Evolutionary conservation across 2,113 vertebrate genomes (phyloP).

Genomic region (Eolophus roseicapilla): DNA sequence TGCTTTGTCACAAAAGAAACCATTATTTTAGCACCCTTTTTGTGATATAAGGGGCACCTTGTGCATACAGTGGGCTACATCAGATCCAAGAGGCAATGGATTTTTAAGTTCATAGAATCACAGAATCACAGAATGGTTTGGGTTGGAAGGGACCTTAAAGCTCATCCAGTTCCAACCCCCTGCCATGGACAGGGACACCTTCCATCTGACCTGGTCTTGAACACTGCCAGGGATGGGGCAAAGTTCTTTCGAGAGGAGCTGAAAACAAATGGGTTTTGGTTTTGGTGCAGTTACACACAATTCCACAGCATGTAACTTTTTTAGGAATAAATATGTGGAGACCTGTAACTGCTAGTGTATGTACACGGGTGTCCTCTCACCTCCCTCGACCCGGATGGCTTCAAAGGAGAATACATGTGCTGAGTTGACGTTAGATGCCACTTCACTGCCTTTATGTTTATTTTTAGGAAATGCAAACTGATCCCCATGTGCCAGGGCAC

Average conservation of each 20-base stretch:
- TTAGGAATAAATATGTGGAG: not conserved
- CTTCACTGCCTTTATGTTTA: conserved; percentile 1
- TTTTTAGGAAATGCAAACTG: conserved; percentile 39
- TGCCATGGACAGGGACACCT: not conserved
- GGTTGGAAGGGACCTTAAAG: not conserved
- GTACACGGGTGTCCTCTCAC: not conserved
- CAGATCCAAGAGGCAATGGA: not conserved
- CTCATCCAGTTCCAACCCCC: not conserved
- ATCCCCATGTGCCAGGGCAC: not conserved
- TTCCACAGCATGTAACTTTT: not conserved
- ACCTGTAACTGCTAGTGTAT: not conserved
- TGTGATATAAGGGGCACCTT: not conserved
- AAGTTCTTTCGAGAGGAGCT: not conserved
- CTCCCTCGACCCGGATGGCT: fast-evolving
- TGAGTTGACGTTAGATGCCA: conserved; percentile 6
- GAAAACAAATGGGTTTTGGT: not conserved
- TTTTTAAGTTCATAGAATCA: not conserved
- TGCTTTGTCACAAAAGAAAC: not conserved
- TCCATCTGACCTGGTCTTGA: not conserved
- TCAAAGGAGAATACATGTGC: not conserved
- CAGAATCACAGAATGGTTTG: not conserved
- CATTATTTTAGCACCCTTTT: not conserved
- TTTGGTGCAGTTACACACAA: not conserved
- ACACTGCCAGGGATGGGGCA: not conserved
- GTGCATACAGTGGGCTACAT: fast-evolving